Evolutionary conservation across 2,888 invertebrate genomes (phyloP).

Genomic region (Pantelozetes paolii): DNA sequence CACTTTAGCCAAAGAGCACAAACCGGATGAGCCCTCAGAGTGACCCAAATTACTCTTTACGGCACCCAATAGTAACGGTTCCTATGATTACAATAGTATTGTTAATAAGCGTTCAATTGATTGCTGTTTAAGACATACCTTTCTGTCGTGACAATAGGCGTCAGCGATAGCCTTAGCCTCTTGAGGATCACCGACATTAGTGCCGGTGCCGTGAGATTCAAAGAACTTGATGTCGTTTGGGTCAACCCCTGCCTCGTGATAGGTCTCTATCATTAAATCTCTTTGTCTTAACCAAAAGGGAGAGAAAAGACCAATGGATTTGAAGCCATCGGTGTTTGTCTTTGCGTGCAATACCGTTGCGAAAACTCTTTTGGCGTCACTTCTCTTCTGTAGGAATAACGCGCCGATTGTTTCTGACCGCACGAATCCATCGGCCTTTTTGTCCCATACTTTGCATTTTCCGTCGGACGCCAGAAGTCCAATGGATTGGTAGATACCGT

Average conservation of each 20-base stretch:
- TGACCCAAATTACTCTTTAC: conserved; percentile 99
- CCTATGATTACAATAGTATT: conserved; percentile 48
- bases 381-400: conserved; percentile 72
- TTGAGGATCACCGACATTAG: conserved; percentile 94
- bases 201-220: conserved; percentile 98
- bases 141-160: conserved; percentile 77
- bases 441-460: conserved; percentile 90
- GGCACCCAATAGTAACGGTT: conserved; percentile 84
- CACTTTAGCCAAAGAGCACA: conserved; percentile 85
- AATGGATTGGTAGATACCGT: conserved; percentile 86
- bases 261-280: conserved; percentile 66
- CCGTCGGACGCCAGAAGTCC: conserved; percentile 90
- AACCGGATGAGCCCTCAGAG: conserved; percentile 71
- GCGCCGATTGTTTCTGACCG: conserved; percentile 81
- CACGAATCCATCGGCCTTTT: conserved; percentile 82
- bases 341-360: conserved; percentile 56
- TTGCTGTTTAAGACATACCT: conserved; percentile 54
- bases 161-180: conserved; percentile 92
- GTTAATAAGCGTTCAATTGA: not conserved
- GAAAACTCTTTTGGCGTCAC: conserved; percentile 53
- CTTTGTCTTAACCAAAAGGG: conserved; percentile 65
- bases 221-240: conserved; percentile 82
- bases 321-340: conserved; percentile 58
- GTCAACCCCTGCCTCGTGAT: conserved; percentile 72
- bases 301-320: conserved; percentile 56